Evolutionary conservation across 2,888 invertebrate species (phyloP).

Genomic region (Noctua pronuba): DNA sequence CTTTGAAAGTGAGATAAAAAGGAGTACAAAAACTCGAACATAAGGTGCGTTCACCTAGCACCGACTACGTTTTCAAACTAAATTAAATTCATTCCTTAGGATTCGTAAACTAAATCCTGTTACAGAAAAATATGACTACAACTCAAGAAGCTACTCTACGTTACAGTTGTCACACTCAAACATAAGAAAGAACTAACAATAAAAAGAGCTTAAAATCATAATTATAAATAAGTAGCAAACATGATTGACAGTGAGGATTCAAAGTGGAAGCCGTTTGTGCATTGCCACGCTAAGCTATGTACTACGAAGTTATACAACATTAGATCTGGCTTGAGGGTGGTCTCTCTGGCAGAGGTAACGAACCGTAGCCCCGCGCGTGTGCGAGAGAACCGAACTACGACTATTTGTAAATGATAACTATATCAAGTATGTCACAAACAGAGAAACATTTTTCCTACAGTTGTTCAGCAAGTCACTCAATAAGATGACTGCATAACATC

Average conservation of each 20-base stretch:
- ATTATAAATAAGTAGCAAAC: slow-evolving; percentile 61
- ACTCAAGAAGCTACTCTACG: slow-evolving; percentile 33
- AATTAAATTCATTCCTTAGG: slow-evolving; percentile 30
- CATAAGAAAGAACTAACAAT: slow-evolving; percentile 43
- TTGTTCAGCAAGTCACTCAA: not conserved
- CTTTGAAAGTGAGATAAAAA: slow-evolving; percentile 19
- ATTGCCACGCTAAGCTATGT: not conserved
- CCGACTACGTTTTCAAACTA: slow-evolving; percentile 26
- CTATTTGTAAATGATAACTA: not conserved
- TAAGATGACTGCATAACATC: slow-evolving; percentile 15
- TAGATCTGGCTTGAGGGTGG: not conserved
- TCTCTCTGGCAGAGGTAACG: not conserved
- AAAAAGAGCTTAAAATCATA: slow-evolving; percentile 47
- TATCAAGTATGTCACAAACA: slow-evolving; percentile 12
- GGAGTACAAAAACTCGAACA: slow-evolving; percentile 14
- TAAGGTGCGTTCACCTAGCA: slow-evolving; percentile 51
- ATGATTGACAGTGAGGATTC: slow-evolving; percentile 52
- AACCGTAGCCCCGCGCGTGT: not conserved
- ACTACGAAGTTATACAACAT: slow-evolving; percentile 3
- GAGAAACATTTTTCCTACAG: not conserved
- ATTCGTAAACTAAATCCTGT: slow-evolving; percentile 29
- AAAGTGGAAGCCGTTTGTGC: slow-evolving; percentile 22
- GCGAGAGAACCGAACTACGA: not conserved
- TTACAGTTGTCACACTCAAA: slow-evolving; percentile 39
- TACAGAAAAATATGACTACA: slow-evolving; percentile 43